phyloP scores from a whole-genome alignment of 2,113 vertebrate genomes.

The Oenanthe melanoleuca region DNA sequence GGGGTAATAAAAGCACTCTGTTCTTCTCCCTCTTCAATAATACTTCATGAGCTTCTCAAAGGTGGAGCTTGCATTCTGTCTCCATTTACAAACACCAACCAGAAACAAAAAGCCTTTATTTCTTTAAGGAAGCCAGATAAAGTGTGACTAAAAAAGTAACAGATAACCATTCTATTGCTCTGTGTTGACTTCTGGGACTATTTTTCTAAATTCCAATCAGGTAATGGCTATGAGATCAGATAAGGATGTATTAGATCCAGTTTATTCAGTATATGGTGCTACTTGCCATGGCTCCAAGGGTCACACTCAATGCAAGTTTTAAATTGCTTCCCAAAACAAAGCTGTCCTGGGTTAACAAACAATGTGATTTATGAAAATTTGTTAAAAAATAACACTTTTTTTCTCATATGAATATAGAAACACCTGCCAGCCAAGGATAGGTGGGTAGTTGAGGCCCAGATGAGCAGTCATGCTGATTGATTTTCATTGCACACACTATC shows the following conservation, averaged over 20 bases:
- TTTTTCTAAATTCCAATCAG: not conserved
- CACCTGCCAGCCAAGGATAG: not conserved
- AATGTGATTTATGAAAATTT: not conserved
- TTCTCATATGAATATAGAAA: not conserved
- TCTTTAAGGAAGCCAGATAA: not conserved
- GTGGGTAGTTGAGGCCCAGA: not conserved
- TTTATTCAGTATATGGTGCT: not conserved
- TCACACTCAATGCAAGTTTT: not conserved
- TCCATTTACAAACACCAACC: not conserved
- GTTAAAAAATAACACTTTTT: not conserved
- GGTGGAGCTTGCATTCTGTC: not conserved
- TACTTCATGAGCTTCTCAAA: not conserved
- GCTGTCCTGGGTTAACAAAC: not conserved
- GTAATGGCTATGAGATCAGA: not conserved
- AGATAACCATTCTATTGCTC: not conserved
- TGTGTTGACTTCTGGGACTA: not conserved
- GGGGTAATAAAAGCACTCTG: not conserved
- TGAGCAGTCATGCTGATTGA: not conserved
- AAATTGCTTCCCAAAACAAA: not conserved
- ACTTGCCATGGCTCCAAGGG: not conserved
- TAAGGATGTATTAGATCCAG: not conserved
- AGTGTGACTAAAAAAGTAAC: not conserved
- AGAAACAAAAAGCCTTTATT: not conserved
- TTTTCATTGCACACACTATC: not conserved
- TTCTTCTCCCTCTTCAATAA: not conserved